A percentile compares a stretch with the other conserved stretches of the same genome.
Conservation (phyloP, 2,113 vertebrate genomes). For the Marmota monax region DNA sequence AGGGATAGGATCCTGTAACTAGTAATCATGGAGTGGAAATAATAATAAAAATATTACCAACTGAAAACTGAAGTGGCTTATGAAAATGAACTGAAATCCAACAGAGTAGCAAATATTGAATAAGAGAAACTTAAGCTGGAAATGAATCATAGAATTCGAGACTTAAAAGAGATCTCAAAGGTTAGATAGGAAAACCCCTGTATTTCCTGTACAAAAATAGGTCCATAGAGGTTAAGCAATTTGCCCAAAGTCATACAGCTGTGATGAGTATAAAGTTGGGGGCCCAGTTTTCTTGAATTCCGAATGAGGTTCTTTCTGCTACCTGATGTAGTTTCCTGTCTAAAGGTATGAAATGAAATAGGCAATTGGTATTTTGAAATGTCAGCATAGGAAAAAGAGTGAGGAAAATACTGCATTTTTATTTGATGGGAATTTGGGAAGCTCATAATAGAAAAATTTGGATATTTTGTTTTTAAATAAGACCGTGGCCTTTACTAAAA, state of each 20-base stretch:
- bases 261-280: not conserved
- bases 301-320: slow-evolving; percentile 8
- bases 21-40: not conserved
- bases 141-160: slow-evolving; percentile 58
- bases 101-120: not conserved
- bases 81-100: not conserved
- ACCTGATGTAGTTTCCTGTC: not conserved
- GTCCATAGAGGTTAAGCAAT: not conserved
- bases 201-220: slow-evolving; percentile 43
- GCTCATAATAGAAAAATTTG: slow-evolving; percentile 75
- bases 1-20: too few relatives aligned
- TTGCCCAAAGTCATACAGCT: not conserved
- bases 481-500: slow-evolving; percentile 80
- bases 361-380: slow-evolving; percentile 80
- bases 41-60: not conserved
- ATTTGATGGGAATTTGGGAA: slow-evolving; percentile 54
- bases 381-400: slow-evolving; percentile 71
- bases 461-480: slow-evolving; percentile 80
- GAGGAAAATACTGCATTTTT: slow-evolving; percentile 68
- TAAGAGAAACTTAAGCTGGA: slow-evolving; percentile 26
- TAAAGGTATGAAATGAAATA: slow-evolving; percentile 63
- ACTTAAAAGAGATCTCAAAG: not conserved
- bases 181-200: slow-evolving; percentile 39
- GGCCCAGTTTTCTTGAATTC: not conserved
- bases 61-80: not conserved